Percentiles rank a stretch among this genome's conserved stretches.
Evolutionary conservation across 1,140 invertebrate genomes (phyloP).

Genomic region (Subanguina moxae): DNA sequence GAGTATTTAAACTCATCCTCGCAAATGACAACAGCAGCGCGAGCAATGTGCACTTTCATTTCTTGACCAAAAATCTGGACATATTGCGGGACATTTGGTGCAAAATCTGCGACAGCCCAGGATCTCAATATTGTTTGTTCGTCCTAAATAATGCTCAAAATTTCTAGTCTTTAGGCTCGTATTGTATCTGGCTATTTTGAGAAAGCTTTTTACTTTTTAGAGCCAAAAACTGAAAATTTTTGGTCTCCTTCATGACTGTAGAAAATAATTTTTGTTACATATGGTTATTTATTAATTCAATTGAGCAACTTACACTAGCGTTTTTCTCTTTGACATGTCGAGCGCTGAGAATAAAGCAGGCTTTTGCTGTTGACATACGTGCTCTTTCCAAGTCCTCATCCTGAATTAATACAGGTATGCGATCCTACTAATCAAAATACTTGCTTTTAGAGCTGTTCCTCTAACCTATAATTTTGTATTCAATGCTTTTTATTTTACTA

Average conservation of each 20-base stretch:
- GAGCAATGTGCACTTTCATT: conserved; percentile 95
- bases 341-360: conserved; percentile 63
- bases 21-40: conserved; percentile 83
- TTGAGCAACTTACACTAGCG: background rate
- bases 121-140: conserved; percentile 92
- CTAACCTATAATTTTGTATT: no score
- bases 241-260: no score
- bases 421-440: background rate
- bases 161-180: no score
- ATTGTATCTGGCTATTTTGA: conserved; percentile 5
- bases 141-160: no score
- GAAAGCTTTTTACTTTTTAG: no score
- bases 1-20: conserved; percentile 95
- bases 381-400: conserved; percentile 88
- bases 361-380: conserved; percentile 69
- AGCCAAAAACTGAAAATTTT: no score
- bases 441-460: no score
- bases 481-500: no score
- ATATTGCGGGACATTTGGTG: conserved; percentile 88
- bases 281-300: no score
- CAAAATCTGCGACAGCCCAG: conserved; percentile 97
- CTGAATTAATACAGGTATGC: conserved; percentile 76
- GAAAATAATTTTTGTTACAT: no score
- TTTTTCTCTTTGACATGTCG: conserved; percentile 51
- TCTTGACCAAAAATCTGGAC: conserved; percentile 95